A percentile compares a stretch with the other conserved stretches of the same genome.
Conservation (phyloP, 2,888 invertebrate species). For the Phyllotreta striolata region DNA sequence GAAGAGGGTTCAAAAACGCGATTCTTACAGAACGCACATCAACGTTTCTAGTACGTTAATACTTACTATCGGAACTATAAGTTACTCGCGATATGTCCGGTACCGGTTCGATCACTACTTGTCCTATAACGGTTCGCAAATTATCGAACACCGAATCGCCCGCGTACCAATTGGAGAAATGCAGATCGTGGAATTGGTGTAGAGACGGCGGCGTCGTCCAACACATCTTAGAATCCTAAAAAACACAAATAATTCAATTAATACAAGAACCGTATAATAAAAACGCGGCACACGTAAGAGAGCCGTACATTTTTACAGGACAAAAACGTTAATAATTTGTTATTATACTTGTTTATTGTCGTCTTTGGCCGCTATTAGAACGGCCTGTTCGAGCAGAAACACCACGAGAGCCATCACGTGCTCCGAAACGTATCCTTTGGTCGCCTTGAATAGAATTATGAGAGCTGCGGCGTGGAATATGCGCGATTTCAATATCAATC, state of each 20-base stretch:
- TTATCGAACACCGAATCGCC: constrained; percentile 80
- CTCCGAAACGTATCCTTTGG: constrained; percentile 81
- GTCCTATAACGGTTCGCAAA: constrained; percentile 72
- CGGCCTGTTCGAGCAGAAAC: constrained; percentile 86
- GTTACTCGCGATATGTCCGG: constrained; percentile 64
- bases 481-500: constrained; percentile 67
- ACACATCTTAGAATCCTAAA: constrained; percentile 62
- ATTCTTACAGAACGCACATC: no score
- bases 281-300: background rate
- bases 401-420: constrained; percentile 87
- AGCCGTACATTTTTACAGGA: background rate
- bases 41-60: no score
- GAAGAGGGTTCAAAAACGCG: no score
- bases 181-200: constrained; percentile 64
- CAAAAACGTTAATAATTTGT: background rate
- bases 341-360: constrained; percentile 53
- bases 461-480: constrained; percentile 79
- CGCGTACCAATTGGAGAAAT: constrained; percentile 72
- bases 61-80: constrained; percentile 73
- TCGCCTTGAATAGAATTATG: constrained; percentile 84
- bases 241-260: constrained; percentile 1
- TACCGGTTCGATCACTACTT: constrained; percentile 67
- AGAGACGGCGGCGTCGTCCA: constrained; percentile 51
- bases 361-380: constrained; percentile 62
- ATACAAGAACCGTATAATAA: background rate